Percentiles rank a stretch among this genome's conserved stretches.
phyloP scores from a whole-genome alignment of 2,888 invertebrate species.

The Leptarthrus brevirostris region DNA sequence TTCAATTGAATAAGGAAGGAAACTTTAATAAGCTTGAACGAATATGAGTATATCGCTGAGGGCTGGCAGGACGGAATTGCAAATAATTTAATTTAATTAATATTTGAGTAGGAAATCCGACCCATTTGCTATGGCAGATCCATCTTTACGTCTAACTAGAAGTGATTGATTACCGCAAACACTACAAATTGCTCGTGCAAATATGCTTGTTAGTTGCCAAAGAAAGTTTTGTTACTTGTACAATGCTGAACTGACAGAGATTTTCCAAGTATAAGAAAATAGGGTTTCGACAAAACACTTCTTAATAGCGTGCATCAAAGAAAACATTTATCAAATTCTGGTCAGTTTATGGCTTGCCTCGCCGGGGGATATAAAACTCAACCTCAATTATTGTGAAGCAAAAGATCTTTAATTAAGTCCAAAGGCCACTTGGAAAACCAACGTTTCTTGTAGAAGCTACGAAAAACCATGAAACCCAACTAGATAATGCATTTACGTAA shows the following conservation, averaged over 20 bases:
- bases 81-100: neutral
- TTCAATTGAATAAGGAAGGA: too few relatives aligned
- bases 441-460: neutral
- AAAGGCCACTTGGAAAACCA: slow-evolving; percentile 7
- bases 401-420: slow-evolving; percentile 28
- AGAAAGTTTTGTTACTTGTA: too few relatives aligned
- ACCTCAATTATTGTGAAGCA: neutral
- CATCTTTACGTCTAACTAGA: slow-evolving; percentile 21
- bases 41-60: neutral
- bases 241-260: neutral
- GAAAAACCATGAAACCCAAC: neutral
- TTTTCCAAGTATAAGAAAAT: slow-evolving; percentile 14
- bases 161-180: slow-evolving; percentile 34
- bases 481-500: slow-evolving; percentile 21
- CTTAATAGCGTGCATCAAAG: slow-evolving; percentile 4
- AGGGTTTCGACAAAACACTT: slow-evolving; percentile 6
- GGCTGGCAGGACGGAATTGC: neutral
- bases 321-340: slow-evolving; percentile 13
- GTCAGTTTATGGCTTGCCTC: slow-evolving; percentile 11
- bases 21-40: neutral
- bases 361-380: neutral
- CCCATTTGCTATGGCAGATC: slow-evolving; percentile 10
- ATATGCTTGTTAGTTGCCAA: neutral
- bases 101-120: neutral
- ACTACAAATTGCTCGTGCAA: slow-evolving; percentile 7